A percentile compares a stretch with the other conserved stretches of the same genome.
Evolutionary conservation across 2,113 vertebrate genomes (phyloP).

Genomic region (Tympanuchus pallidicinctus): DNA sequence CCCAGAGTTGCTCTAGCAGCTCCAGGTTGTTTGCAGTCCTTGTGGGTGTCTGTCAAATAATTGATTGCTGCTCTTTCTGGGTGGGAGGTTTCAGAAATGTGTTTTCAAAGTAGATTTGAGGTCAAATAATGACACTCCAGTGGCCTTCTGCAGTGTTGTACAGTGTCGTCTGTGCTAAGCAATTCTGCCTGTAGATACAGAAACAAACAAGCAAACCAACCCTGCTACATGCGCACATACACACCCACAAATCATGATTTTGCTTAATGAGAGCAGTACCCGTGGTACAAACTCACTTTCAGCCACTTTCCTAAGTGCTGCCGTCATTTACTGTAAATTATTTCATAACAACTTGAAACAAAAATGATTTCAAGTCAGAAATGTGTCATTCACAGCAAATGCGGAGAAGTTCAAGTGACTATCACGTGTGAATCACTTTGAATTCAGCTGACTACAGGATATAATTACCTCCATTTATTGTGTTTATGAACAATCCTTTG

Average conservation of each 20-base stretch:
- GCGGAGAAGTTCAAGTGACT: constrained; percentile 57
- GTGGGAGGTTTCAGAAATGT: background rate
- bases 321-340: constrained; percentile 59
- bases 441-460: constrained; percentile 55
- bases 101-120: background rate
- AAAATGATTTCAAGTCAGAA: constrained; percentile 61
- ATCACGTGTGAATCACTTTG: constrained; percentile 61
- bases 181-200: background rate
- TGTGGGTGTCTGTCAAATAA: background rate
- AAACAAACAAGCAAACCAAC: background rate
- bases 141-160: background rate
- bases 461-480: constrained; percentile 60
- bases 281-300: background rate
- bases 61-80: background rate
- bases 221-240: background rate
- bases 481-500: constrained; percentile 38
- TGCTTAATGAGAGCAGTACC: background rate
- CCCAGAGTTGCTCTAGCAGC: background rate
- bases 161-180: background rate
- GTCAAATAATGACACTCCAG: background rate
- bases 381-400: constrained; percentile 62
- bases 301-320: constrained; percentile 38
- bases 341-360: constrained; percentile 53
- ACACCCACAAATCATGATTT: background rate
- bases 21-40: background rate